Percentiles rank a stretch among this genome's conserved stretches.
phyloP scores from a whole-genome alignment of 1,140 invertebrate genomes.

The Macrobrachium rosenbergii region DNA sequence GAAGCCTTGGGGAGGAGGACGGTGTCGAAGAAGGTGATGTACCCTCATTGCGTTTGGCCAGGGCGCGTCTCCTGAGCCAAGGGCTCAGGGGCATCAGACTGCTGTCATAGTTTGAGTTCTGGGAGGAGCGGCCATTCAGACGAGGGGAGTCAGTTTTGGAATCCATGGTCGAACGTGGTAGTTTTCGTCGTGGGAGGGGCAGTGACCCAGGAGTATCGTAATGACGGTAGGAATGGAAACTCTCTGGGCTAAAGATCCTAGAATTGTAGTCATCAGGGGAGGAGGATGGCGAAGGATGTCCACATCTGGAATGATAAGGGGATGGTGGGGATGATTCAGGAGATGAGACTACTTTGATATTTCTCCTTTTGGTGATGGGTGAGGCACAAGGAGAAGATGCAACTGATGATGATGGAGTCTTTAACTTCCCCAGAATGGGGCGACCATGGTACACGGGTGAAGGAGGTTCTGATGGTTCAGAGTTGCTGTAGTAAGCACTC shows the following conservation, averaged over 20 bases:
- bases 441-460: constrained; percentile 45
- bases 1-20: constrained; percentile 41
- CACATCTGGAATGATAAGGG: background rate
- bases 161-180: background rate
- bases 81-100: constrained; percentile 43
- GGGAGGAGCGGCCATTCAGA: background rate
- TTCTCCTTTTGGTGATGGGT: background rate
- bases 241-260: too few relatives aligned
- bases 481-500: constrained; percentile 62
- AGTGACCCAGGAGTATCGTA: background rate
- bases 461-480: constrained; percentile 54
- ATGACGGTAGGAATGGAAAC: too few relatives aligned
- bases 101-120: background rate
- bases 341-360: background rate
- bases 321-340: constrained; percentile 10
- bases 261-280: background rate
- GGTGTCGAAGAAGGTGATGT: constrained; percentile 14
- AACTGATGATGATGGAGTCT: constrained; percentile 15
- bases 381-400: constrained; percentile 22
- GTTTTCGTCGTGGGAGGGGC: background rate
- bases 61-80: constrained; percentile 47
- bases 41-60: background rate
- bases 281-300: background rate
- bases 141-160: background rate
- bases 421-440: background rate